These are phyloP conservation scores for cat (Felis catus) DNA, from an alignment of 2,113 vertebrate genomes.

Conservation along the genomic window F.catus_Fca126_mat1.0 CM031411.1:80585001-80585500, in stretches of 20 bases:
- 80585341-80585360: neutral
- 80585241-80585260: neutral
- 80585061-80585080: no score
- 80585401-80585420: neutral
- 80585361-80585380: neutral
- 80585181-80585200: no score
- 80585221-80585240: no score
- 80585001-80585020: neutral
- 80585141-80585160: no score
- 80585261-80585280: neutral
- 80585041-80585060: no score
- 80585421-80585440: neutral
- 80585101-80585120: no score
- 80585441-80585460: neutral
- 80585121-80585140: no score
- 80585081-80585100: no score
- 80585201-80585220: no score
- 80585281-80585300: neutral
- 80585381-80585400: neutral
- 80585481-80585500: neutral
- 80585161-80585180: no score
- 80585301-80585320: neutral
- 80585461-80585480: neutral
- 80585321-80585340: neutral
- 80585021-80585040: no score